A percentile compares a stretch with the other conserved stretches of the same genome.
phyloP scores from a whole-genome alignment of 2,888 invertebrate genomes.

The Tupiocoris notatus region DNA sequence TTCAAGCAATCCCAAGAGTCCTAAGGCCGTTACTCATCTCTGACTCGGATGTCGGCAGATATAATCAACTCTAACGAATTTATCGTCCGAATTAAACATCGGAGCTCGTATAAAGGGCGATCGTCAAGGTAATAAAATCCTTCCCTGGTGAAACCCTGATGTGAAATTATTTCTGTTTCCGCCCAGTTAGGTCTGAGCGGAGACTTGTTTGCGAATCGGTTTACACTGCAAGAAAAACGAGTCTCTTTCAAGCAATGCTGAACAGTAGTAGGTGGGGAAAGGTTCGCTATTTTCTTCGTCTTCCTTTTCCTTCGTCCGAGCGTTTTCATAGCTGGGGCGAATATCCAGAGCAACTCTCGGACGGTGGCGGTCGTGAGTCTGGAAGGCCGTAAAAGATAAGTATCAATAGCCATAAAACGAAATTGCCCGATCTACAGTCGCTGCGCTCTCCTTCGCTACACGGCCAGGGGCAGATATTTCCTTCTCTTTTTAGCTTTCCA shows the following conservation, averaged over 20 bases:
- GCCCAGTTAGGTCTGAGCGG: neutral
- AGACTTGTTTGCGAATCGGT: neutral
- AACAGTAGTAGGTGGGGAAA: neutral
- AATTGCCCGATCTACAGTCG: conserved; percentile 17
- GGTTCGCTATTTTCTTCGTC: neutral
- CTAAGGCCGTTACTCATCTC: neutral
- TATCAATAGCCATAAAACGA: conserved; percentile 36
- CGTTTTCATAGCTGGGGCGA: neutral
- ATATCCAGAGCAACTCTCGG: neutral
- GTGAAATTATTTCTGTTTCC: neutral
- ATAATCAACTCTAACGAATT: neutral
- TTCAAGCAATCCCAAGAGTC: neutral
- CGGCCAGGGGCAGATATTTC: conserved; percentile 6
- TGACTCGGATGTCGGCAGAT: neutral
- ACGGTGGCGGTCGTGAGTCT: conserved; percentile 7
- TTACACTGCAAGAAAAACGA: neutral
- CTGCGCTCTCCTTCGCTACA: neutral
- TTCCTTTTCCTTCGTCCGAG: neutral
- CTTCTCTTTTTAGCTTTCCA: conserved; percentile 1
- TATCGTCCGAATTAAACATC: neutral
- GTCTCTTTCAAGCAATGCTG: no score
- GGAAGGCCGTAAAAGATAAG: conserved; percentile 34
- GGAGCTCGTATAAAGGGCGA: neutral
- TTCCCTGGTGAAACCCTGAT: neutral
- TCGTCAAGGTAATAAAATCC: neutral